These are phyloP conservation scores for Ephestia elutella DNA, from an alignment of 1,140 invertebrate genomes.

Conservation along the genomic window DNA sequence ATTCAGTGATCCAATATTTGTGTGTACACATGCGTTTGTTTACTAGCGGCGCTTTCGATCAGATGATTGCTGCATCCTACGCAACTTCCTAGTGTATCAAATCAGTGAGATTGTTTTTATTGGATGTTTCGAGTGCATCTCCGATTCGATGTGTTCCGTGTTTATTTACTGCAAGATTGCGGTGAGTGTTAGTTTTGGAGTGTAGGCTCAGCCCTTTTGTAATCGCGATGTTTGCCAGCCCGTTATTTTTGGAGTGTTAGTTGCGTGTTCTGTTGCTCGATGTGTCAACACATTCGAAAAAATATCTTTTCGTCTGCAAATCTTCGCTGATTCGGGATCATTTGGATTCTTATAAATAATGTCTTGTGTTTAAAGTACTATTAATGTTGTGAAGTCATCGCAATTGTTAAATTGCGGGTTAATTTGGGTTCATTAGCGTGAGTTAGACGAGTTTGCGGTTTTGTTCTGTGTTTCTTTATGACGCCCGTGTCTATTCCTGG, in stretches of 20 bases:
- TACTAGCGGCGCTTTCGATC: slow-evolving; percentile 28
- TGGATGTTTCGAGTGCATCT: slow-evolving; percentile 33
- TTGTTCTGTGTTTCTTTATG: slow-evolving; percentile 41
- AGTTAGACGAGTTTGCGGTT: slow-evolving; percentile 40
- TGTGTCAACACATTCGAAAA: slow-evolving; percentile 30
- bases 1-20: slow-evolving; percentile 15
- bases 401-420: slow-evolving; percentile 38
- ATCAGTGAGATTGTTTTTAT: slow-evolving; percentile 50
- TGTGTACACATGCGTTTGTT: slow-evolving; percentile 28
- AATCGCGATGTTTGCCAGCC: slow-evolving; percentile 29
- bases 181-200: slow-evolving; percentile 20
- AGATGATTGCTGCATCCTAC: slow-evolving; percentile 27
- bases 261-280: slow-evolving; percentile 19
- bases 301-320: slow-evolving; percentile 1
- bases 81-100: slow-evolving; percentile 27
- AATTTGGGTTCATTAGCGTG: slow-evolving; percentile 48
- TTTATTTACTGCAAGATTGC: slow-evolving; percentile 33
- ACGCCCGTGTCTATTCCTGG: slow-evolving; percentile 40
- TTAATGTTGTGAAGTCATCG: slow-evolving; percentile 34
- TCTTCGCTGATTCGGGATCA: neutral
- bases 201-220: slow-evolving; percentile 22
- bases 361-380: neutral
- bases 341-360: neutral
- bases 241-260: slow-evolving; percentile 36
- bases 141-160: slow-evolving; percentile 25